Conservation (phyloP, 2,888 invertebrate genomes). For the Alloscopus bannaensis region DNA sequence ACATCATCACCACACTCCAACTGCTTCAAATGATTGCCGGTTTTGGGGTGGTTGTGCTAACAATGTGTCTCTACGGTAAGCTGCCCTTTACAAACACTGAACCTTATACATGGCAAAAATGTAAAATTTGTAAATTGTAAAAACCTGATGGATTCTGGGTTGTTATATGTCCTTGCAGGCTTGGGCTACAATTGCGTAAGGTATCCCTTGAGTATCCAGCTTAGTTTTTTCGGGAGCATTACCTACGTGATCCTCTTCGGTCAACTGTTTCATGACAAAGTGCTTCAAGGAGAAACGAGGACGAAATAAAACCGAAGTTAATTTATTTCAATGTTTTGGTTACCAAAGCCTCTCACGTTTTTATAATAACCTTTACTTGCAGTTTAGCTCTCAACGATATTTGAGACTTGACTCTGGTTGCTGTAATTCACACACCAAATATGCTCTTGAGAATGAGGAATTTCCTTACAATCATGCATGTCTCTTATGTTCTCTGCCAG, state of each 20-base stretch:
- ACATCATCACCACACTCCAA: slow-evolving; percentile 47
- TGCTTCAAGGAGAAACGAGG: slow-evolving; percentile 6
- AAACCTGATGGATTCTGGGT: background rate
- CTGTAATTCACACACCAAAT: no score
- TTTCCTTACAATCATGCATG: no score
- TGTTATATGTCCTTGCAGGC: background rate
- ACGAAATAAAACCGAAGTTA: slow-evolving; percentile 12
- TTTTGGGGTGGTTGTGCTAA: slow-evolving; percentile 10
- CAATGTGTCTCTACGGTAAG: slow-evolving; percentile 34
- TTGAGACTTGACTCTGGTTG: no score
- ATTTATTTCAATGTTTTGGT: no score
- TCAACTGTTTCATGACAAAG: slow-evolving; percentile 29
- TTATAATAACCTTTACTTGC: no score
- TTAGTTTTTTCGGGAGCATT: no score
- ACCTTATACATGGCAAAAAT: background rate
- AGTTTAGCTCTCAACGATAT: no score
- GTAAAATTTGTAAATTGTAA: background rate
- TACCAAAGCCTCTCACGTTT: no score
- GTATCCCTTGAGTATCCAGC: background rate
- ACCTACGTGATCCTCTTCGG: slow-evolving; percentile 33
- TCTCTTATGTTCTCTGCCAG: no score
- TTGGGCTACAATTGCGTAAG: slow-evolving; percentile 18
- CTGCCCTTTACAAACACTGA: background rate
- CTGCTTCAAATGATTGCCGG: slow-evolving; percentile 44
- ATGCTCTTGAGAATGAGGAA: no score